A percentile compares a stretch with the other conserved stretches of the same genome.
phyloP scores from a whole-genome alignment of 2,113 vertebrate species.

The Hylia prasina region DNA sequence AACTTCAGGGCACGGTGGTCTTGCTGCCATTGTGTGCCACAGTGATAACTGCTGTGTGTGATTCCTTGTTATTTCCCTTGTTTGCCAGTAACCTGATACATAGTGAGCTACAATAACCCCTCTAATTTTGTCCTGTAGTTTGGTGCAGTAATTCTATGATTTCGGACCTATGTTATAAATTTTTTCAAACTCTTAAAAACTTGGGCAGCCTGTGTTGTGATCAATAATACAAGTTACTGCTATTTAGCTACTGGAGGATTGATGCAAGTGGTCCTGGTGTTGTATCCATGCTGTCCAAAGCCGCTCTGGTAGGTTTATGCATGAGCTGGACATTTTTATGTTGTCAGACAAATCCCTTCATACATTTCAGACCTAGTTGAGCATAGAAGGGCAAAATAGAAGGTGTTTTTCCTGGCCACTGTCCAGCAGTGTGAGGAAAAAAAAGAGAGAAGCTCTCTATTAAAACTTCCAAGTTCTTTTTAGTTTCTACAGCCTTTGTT shows the following conservation, averaged over 20 bases:
- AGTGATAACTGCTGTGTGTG: neutral
- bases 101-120: neutral
- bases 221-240: neutral
- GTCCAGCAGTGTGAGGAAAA: neutral
- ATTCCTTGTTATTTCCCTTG: neutral
- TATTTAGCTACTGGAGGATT: neutral
- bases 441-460: neutral
- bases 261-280: neutral
- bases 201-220: neutral
- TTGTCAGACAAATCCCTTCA: neutral
- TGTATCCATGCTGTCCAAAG: neutral
- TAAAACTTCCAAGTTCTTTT: neutral
- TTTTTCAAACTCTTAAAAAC: neutral
- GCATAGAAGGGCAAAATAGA: neutral
- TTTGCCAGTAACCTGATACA: neutral
- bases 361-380: neutral
- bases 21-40: neutral
- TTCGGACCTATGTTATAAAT: neutral
- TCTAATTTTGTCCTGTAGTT: neutral
- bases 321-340: neutral
- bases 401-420: neutral
- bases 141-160: neutral
- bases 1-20: neutral
- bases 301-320: neutral
- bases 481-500: neutral